A percentile compares a stretch with the other conserved stretches of the same genome.
Evolutionary conservation across 2,113 vertebrate genomes (phyloP).

Genomic region (Laticauda colubrina): DNA sequence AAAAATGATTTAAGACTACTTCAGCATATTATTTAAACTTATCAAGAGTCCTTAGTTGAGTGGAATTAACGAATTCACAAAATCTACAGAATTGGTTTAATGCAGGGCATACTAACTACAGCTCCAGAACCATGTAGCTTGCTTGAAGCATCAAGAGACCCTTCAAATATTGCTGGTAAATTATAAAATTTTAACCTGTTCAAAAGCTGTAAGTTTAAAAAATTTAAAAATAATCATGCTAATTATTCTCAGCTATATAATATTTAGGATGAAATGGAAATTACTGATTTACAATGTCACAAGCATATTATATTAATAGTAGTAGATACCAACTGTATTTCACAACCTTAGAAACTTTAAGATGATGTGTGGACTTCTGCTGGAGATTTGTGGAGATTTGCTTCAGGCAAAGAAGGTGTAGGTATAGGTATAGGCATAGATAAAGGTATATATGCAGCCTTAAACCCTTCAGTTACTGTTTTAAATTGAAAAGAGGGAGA

Average conservation of each 20-base stretch:
- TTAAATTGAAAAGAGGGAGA: not conserved
- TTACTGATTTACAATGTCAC: not conserved
- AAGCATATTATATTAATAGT: not conserved
- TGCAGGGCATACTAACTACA: not conserved
- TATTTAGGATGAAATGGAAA: not conserved
- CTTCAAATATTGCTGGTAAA: not conserved
- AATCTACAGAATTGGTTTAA: not conserved
- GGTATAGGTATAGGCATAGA: no score
- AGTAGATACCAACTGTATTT: not conserved
- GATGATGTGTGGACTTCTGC: not conserved
- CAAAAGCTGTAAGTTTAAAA: not conserved
- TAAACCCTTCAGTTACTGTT: not conserved
- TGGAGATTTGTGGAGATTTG: not conserved
- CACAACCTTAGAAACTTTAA: not conserved
- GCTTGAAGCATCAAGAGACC: not conserved
- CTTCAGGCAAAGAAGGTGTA: not conserved
- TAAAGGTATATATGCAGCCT: not conserved
- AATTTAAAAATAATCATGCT: not conserved
- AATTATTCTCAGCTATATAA: not conserved
- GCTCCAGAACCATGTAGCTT: not conserved
- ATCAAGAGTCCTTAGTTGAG: not conserved
- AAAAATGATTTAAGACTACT: not conserved
- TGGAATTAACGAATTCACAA: not conserved
- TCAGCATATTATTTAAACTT: not conserved
- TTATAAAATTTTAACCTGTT: not conserved